A percentile compares a stretch with the other conserved stretches of the same genome.
Evolutionary conservation across 1,140 invertebrate genomes (phyloP).

Genomic region (Spodoptera litura): DNA sequence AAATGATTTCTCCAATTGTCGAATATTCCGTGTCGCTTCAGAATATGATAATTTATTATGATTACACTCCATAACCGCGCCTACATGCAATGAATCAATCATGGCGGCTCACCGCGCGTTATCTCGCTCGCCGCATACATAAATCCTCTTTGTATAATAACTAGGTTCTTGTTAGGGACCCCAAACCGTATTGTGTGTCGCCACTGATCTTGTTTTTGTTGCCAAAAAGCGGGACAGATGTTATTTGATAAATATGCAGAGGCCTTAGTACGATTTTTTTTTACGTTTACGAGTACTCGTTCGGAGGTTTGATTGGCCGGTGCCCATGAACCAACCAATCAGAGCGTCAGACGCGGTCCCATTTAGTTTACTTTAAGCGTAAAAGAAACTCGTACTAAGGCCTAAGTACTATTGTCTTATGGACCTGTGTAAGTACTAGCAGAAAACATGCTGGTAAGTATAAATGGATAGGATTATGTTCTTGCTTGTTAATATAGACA

Average conservation of each 20-base stretch:
- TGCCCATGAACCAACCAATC: too few species aligned
- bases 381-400: too few species aligned
- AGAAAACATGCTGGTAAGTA: too few species aligned
- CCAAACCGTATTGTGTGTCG: background rate
- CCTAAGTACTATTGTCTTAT: background rate
- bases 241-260: background rate
- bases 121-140: conserved; percentile 29
- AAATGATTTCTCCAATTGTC: conserved; percentile 18
- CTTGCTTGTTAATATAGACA: too few species aligned
- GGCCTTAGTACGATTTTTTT: too few species aligned
- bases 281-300: too few species aligned
- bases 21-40: background rate
- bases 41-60: conserved; percentile 42
- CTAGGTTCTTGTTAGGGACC: conserved; percentile 28
- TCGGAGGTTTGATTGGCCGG: too few species aligned
- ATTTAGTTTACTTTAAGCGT: too few species aligned
- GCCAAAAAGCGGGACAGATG: background rate
- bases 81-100: conserved; percentile 42
- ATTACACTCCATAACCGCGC: conserved; percentile 23
- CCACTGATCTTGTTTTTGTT: conserved; percentile 9
- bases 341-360: too few species aligned
- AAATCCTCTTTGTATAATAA: conserved; percentile 37
- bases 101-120: conserved; percentile 20
- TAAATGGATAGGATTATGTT: too few species aligned
- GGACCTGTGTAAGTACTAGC: too few species aligned